phyloP scores from a whole-genome alignment of 2,797 vertebrate species.

The Malurus splendens region DNA sequence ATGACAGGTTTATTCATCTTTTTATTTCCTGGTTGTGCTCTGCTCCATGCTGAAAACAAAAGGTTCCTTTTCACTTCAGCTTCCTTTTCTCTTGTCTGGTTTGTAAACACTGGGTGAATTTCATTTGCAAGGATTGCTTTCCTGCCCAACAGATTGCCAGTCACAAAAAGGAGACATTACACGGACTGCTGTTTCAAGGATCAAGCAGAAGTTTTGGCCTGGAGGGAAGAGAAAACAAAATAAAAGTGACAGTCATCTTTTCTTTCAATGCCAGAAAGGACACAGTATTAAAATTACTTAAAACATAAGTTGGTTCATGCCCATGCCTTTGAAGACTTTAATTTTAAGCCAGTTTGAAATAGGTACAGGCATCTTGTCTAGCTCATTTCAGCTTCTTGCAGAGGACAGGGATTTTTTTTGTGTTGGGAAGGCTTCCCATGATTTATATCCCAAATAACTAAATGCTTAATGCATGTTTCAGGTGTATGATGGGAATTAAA shows the following conservation, averaged over 20 bases:
- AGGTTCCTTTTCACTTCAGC: neutral
- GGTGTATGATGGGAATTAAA: neutral
- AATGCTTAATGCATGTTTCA: neutral
- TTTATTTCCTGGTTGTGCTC: slow-evolving; percentile 55
- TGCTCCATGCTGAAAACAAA: slow-evolving; percentile 8
- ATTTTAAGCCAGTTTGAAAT: slow-evolving; percentile 27
- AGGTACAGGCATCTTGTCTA: neutral
- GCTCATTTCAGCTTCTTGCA: neutral
- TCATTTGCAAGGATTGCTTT: neutral
- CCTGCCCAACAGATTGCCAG: neutral
- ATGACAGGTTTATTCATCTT: slow-evolving; percentile 58
- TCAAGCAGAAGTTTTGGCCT: neutral
- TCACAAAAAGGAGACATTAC: neutral
- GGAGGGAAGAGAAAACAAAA: neutral
- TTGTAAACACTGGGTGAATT: slow-evolving; percentile 41
- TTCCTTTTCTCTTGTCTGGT: slow-evolving; percentile 36
- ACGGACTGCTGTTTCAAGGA: neutral
- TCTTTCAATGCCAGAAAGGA: neutral
- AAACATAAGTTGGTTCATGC: neutral
- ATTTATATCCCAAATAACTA: neutral
- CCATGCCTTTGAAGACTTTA: neutral
- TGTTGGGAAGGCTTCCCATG: neutral
- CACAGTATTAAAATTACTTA: neutral
- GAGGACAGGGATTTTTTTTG: neutral
- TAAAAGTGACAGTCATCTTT: neutral